Evolutionary conservation across 2,113 vertebrate species (phyloP).

Genomic region (Hemiprocne comata): DNA sequence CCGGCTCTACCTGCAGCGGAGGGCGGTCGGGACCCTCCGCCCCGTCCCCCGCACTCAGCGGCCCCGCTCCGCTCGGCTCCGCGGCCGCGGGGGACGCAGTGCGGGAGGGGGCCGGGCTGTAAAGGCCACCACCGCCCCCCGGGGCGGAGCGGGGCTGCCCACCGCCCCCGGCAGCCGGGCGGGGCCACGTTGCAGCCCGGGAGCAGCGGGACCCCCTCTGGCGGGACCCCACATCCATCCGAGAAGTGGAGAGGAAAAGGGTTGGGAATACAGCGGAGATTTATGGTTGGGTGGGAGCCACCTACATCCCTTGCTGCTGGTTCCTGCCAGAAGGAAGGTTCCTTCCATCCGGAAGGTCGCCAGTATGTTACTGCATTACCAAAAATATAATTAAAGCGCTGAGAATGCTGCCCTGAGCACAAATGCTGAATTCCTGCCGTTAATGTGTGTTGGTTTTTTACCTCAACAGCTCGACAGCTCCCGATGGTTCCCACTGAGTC

Average conservation of each 20-base stretch:
- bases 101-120: too few species aligned
- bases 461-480: rapidly evolving
- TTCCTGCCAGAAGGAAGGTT: not conserved
- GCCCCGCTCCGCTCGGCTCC: too few species aligned
- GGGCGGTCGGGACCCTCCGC: too few species aligned
- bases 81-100: too few species aligned
- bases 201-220: not conserved
- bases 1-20: not conserved
- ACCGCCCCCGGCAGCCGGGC: not conserved
- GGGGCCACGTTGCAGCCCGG: not conserved
- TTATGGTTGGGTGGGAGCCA: not conserved
- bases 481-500: not conserved
- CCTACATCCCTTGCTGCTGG: rapidly evolving
- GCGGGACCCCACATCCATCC: not conserved
- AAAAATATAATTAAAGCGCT: rapidly evolving
- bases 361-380: not conserved
- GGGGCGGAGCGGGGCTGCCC: not conserved
- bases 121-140: too few species aligned
- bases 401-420: not conserved
- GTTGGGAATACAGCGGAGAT: rapidly evolving
- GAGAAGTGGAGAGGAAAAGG: not conserved
- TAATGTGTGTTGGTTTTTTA: not conserved
- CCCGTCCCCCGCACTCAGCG: not conserved
- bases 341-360: not conserved
- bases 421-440: rapidly evolving